These are phyloP conservation scores for Micropterix aruncella DNA, from an alignment of 2,888 invertebrate genomes.

Conservation along the genomic window DNA sequence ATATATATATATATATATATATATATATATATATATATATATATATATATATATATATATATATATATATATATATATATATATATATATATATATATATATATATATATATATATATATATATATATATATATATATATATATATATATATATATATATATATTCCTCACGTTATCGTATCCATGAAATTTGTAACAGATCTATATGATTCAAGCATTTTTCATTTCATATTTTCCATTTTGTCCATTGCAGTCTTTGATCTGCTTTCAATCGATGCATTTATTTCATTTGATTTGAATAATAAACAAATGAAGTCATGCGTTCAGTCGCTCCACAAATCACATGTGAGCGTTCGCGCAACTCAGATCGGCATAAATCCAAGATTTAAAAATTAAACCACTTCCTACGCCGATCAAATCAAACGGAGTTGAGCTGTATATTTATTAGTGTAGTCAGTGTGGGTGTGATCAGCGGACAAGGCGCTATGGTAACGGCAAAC, in stretches of 20 bases:
- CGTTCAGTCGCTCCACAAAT: no score
- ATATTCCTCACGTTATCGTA: slow-evolving; percentile 1
- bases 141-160: slow-evolving; percentile 6
- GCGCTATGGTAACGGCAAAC: not conserved
- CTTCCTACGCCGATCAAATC: not conserved
- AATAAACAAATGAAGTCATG: no score
- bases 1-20: slow-evolving; percentile 6
- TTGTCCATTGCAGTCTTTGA: no score
- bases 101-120: slow-evolving; percentile 5
- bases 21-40: slow-evolving; percentile 5
- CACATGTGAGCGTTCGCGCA: no score
- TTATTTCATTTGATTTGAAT: no score
- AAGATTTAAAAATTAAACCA: not conserved
- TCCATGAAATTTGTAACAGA: no score
- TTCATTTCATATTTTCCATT: no score
- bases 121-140: slow-evolving; percentile 6
- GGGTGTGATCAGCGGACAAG: not conserved
- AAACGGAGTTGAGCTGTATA: not conserved
- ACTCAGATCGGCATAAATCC: no score
- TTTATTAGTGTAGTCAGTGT: not conserved
- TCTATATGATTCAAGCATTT: no score
- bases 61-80: slow-evolving; percentile 6
- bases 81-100: slow-evolving; percentile 6
- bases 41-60: slow-evolving; percentile 5
- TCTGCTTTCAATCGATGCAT: no score